phyloP scores from a whole-genome alignment of 2,888 invertebrate species.

The Dugesia japonica region DNA sequence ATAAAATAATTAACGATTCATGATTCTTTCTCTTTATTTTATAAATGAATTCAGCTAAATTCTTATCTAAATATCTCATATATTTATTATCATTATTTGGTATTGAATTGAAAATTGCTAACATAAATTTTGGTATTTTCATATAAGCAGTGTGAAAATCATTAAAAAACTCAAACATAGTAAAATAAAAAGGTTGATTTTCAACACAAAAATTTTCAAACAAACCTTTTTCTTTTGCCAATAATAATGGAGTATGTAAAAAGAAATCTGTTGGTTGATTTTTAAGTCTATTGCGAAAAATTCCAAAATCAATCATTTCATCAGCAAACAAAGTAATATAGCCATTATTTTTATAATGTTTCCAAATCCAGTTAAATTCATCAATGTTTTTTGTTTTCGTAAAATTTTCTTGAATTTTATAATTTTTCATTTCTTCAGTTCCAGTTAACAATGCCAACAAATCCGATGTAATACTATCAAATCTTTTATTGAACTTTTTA shows the following conservation, averaged over 20 bases:
- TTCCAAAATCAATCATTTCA: conserved; percentile 66
- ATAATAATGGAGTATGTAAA: conserved; percentile 57
- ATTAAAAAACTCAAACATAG: conserved; percentile 48
- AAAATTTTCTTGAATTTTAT: conserved; percentile 61
- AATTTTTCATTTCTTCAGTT: too few relatives aligned
- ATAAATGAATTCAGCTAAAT: conserved; percentile 53
- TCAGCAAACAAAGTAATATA: conserved; percentile 65
- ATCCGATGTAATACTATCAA: too few relatives aligned
- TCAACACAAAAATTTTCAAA: conserved; percentile 54
- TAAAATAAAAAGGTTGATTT: conserved; percentile 56
- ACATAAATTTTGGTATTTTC: conserved; percentile 61
- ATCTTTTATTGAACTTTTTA: too few relatives aligned
- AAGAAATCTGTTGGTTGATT: conserved; percentile 74
- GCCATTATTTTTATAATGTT: conserved; percentile 54
- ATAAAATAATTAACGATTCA: conserved; percentile 57
- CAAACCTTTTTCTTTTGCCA: conserved; percentile 25
- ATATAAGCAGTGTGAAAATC: conserved; percentile 57
- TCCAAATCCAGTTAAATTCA: conserved; percentile 70
- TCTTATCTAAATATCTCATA: conserved; percentile 63
- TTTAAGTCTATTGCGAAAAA: conserved; percentile 72
- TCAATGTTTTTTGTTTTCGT: conserved; percentile 57
- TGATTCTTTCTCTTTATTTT: conserved; percentile 46
- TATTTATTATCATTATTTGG: conserved; percentile 70
- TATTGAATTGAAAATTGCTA: conserved; percentile 72
- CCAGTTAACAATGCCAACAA: too few relatives aligned